phyloP scores from a whole-genome alignment of 2,888 invertebrate genomes.

The Cheilosia grossa region DNA sequence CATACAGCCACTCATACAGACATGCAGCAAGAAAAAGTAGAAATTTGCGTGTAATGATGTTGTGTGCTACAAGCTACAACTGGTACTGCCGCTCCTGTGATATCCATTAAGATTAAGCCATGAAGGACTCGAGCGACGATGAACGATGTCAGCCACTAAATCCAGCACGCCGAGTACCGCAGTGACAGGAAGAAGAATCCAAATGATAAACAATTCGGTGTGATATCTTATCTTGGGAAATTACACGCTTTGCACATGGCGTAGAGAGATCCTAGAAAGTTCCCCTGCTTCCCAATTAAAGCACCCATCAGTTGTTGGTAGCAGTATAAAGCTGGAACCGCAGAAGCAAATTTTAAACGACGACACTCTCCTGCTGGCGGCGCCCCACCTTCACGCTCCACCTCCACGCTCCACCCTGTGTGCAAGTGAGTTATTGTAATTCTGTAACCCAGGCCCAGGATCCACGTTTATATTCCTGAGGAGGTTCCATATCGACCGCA shows the following conservation, averaged over 20 bases:
- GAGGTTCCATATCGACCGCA: slow-evolving; percentile 69
- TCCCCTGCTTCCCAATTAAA: slow-evolving; percentile 1
- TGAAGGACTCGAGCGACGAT: slow-evolving; percentile 55
- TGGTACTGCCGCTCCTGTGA: slow-evolving; percentile 16
- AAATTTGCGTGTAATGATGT: slow-evolving; percentile 74
- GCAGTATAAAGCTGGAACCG: slow-evolving; percentile 2
- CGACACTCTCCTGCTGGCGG: slow-evolving; percentile 8
- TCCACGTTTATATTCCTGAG: slow-evolving; percentile 54
- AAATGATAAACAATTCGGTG: slow-evolving; percentile 73
- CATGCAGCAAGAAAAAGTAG: not conserved
- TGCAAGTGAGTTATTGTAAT: slow-evolving; percentile 71
- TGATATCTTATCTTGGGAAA: slow-evolving; percentile 70
- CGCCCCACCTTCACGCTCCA: not conserved
- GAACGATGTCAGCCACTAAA: slow-evolving; percentile 70
- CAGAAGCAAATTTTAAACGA: slow-evolving; percentile 58
- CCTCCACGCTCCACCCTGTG: not conserved
- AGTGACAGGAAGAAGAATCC: slow-evolving; percentile 61
- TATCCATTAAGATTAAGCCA: slow-evolving; percentile 73
- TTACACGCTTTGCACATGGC: slow-evolving; percentile 58
- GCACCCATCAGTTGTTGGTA: slow-evolving; percentile 13
- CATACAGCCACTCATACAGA: slow-evolving; percentile 1
- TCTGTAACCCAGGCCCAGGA: slow-evolving; percentile 63
- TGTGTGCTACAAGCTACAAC: slow-evolving; percentile 46
- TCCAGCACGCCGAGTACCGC: slow-evolving; percentile 37
- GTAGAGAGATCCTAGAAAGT: slow-evolving; percentile 21